These are phyloP conservation scores for Anthoscopus minutus DNA, from an alignment of 2,113 vertebrate species.

Conservation along the genomic window DNA sequence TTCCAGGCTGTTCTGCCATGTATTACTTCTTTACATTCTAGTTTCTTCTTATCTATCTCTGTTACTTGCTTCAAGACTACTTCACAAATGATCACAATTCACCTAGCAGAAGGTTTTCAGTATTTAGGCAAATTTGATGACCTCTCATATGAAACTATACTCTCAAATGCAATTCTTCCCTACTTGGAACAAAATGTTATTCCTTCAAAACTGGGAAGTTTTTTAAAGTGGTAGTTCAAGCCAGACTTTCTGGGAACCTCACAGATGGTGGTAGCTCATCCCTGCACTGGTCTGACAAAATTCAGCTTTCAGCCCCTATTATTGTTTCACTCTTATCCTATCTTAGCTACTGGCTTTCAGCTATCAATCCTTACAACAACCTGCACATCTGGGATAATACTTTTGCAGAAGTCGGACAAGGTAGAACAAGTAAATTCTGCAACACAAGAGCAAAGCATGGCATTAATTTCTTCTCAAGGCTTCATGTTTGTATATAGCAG, in stretches of 20 bases:
- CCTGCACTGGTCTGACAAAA: background rate
- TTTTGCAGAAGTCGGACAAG: background rate
- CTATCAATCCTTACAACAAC: background rate
- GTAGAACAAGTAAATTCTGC: background rate
- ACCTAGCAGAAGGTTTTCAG: background rate
- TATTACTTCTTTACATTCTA: background rate
- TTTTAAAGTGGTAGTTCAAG: background rate
- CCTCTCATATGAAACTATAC: background rate
- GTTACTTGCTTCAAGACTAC: background rate
- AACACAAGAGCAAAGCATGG: background rate
- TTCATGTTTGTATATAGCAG: background rate
- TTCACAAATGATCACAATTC: background rate
- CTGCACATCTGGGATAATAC: no score
- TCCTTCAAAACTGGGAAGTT: background rate
- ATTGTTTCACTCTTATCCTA: background rate
- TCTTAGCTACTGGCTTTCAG: background rate
- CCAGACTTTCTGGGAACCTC: background rate
- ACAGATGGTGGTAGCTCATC: background rate
- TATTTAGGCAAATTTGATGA: background rate
- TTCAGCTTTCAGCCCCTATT: background rate
- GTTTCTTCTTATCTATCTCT: background rate
- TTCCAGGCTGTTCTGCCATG: no score
- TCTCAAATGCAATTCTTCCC: background rate
- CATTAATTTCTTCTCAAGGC: background rate
- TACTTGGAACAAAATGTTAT: background rate